Percentiles rank a stretch among this genome's conserved stretches.
These are phyloP conservation scores for Heliconius cydno DNA, from an alignment of 2,888 invertebrate species.

Conservation along the genomic window DNA sequence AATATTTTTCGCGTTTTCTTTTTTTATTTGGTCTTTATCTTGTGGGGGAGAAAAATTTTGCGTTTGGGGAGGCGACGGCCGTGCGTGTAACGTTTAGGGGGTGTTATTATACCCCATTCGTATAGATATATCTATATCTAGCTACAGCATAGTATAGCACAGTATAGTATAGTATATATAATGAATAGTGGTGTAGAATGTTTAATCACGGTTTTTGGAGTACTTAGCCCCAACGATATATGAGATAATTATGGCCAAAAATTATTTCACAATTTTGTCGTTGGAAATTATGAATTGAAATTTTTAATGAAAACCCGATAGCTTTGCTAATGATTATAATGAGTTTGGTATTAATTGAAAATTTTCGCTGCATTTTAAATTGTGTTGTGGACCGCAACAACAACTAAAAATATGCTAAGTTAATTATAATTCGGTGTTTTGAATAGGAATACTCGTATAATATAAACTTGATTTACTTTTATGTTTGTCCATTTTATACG, in stretches of 20 bases:
- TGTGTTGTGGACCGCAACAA: constrained; percentile 43
- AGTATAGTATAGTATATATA: constrained; percentile 64
- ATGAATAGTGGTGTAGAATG: constrained; percentile 80
- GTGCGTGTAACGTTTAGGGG: constrained; percentile 81
- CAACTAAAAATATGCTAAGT: constrained; percentile 36
- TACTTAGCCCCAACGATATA: constrained; percentile 73
- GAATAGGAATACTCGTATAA: constrained; percentile 4
- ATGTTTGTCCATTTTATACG: neutral
- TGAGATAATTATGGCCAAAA: constrained; percentile 76
- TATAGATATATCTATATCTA: constrained; percentile 41
- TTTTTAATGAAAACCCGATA: constrained; percentile 56
- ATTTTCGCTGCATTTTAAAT: constrained; percentile 49
- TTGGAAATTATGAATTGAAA: constrained; percentile 62
- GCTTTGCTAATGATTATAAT: constrained; percentile 52
- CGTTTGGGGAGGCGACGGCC: constrained; percentile 67
- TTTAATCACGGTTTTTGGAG: constrained; percentile 79
- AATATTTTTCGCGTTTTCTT: constrained; percentile 81
- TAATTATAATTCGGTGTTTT: constrained; percentile 6
- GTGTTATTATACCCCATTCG: constrained; percentile 53
- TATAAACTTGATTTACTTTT: constrained; percentile 21
- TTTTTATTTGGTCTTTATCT: constrained; percentile 83
- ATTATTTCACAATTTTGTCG: constrained; percentile 69
- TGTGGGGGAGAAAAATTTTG: constrained; percentile 79
- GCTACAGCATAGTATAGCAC: constrained; percentile 53
- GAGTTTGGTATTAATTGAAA: constrained; percentile 50